These are phyloP conservation scores for Caenorhabditis japonica DNA, from an alignment of 2,888 invertebrate species.

Conservation along the genomic window DNA sequence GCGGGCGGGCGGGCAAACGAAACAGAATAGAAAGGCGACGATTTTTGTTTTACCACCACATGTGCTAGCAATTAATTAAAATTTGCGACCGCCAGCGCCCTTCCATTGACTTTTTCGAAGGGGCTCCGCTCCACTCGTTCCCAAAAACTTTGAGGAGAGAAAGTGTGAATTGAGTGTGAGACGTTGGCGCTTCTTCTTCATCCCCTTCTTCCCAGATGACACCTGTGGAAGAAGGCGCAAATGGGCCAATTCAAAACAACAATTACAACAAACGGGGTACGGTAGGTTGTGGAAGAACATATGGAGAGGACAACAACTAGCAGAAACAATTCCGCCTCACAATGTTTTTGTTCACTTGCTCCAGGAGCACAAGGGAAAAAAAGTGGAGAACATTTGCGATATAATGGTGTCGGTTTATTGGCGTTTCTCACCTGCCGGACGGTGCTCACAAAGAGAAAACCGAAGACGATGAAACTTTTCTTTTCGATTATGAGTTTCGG, in stretches of 20 bases:
- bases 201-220: constrained; percentile 1
- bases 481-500: too few relatives aligned
- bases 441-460: not conserved
- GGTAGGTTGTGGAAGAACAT: constrained; percentile 18
- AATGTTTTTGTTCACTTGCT: constrained; percentile 18
- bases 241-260: constrained; percentile 35
- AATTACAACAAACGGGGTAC: constrained; percentile 19
- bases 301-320: constrained; percentile 26
- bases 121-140: too few relatives aligned
- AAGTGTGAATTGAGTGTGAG: not conserved
- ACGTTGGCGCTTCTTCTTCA: too few relatives aligned
- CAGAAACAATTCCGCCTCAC: too few relatives aligned
- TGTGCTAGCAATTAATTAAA: constrained; percentile 60
- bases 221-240: constrained; percentile 20
- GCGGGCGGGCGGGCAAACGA: not conserved
- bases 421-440: constrained; percentile 31
- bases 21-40: not conserved
- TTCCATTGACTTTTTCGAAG: not conserved
- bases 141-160: constrained; percentile 15
- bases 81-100: constrained; percentile 11
- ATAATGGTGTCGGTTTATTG: constrained; percentile 40
- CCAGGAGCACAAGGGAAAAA: not conserved
- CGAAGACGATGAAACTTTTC: too few relatives aligned
- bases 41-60: constrained; percentile 38
- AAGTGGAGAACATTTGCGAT: not conserved